phyloP scores from a whole-genome alignment of 2,888 invertebrate species.

The Nineta flava region DNA sequence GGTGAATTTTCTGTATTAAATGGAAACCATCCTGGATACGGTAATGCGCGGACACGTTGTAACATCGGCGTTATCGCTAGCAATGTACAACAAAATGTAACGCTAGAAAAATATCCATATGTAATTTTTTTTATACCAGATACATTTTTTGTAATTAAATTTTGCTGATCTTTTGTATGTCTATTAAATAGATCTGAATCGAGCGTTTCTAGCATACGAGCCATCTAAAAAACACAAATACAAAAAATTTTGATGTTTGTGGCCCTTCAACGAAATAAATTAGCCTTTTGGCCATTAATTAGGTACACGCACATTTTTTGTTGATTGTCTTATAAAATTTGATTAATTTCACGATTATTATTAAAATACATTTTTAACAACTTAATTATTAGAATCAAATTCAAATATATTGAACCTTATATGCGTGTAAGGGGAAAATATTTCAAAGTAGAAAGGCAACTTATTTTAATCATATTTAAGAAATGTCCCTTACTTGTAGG shows the following conservation, averaged over 20 bases:
- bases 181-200: background rate
- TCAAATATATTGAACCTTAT: no score
- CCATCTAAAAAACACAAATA: background rate
- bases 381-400: no score
- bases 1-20: background rate
- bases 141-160: background rate
- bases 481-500: no score
- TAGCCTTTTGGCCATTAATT: no score
- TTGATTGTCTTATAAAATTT: no score
- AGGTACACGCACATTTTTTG: no score
- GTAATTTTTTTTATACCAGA: background rate
- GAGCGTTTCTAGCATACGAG: background rate
- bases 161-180: background rate
- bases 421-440: no score
- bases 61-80: background rate
- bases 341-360: no score
- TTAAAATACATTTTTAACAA: no score
- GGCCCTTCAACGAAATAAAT: background rate
- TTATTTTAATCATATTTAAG: no score
- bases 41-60: background rate
- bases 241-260: background rate
- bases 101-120: background rate
- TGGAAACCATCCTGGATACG: background rate
- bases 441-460: no score
- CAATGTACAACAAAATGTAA: background rate